Evolutionary conservation across 92 coral and sea anemone genomes (phyloP), one percentile per base, ranked within the genome.

Genomic region (Meandrina meandrites): DNA sequence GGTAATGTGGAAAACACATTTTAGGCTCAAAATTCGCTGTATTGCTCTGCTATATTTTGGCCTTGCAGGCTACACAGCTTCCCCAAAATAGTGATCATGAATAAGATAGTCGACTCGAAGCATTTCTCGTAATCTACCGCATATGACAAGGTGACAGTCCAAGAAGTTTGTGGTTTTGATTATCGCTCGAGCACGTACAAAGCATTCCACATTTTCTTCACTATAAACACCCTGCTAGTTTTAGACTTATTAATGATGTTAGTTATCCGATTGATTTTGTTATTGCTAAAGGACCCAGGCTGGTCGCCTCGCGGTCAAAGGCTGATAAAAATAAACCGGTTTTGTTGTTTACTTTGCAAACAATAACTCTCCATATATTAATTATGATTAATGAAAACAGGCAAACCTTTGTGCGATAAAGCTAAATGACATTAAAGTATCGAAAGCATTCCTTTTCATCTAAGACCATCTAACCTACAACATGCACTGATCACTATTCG

Each of bases 1-100:
- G 8, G 24, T 64, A 84, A 73, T 74, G 67, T 37, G 80, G 80
- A 84, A 84, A 75, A 84, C 79, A 73, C 27, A 73, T 84, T 75
- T 84, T 68, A 12, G 17, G 32, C 47, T 32, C n/a, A 19, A 68
- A 47, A 16, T 17, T 58, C 10, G 67, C 62, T 17, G 3, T 2
- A 21, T n/a, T 12, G 17, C 36, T 36, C 14, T 53, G 37, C 36
- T 47, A 9, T 50, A 77, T 77, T n/a, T 79, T 81, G 85, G 68
- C 84, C 84, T 16, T 24, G 81, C 34, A 9, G n/a, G 64, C 34
- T 16, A 50, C 60, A 40, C 15, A 4, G 8, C 53, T 4, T 48
- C 56, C 76, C 42, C 4, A 67, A 67, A 81, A 81, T 67, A 66
- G 86, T 37, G 84, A 80, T 80, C 74, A 27, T 15, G 12, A 37